Base-by-base conservation (phyloP, 2,888 invertebrate species). In the Caenorhabditis virilis region DNA sequence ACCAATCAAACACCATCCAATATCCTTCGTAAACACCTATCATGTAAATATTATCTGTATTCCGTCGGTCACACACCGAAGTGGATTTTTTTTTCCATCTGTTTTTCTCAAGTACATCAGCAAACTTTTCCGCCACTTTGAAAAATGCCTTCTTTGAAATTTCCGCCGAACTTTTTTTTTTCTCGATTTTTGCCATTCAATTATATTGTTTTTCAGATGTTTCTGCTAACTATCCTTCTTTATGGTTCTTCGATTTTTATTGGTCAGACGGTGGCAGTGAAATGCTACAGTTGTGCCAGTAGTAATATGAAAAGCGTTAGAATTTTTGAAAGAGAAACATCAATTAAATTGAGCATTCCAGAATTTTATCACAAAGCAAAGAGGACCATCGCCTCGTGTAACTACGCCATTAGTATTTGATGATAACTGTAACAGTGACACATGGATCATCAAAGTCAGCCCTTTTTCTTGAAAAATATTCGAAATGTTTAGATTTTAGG, bases 241-340 rank as follows among this genome's bases (percentile, higher is more conserved):
- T 6, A 25, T 13, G 25, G 16, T 3, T n/a, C 2, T 27, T 15
- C 1, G 15, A 36, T 47, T 47, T 49, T 50, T 26, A n/a, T n/a
- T n/a, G n/a, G n/a, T n/a, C n/a, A n/a, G 16, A 11, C 20, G 18
- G 18, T 20, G 9, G 38, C 59, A 80, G 79, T 62, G 20, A 78
- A 76, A 61, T 80, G 80, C 56, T 80, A 73, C 67, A 79, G 79
- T 50, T 80, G 80, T 55, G 80, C 80, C 25, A 78, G 77, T 11
- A 67, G 69, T 35, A 80, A 81, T 52, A 76, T 80, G 78, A 62
- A 75, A 52, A 50, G 63, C 46, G 79, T 79, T 41, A 36, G 16
- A 41, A 46, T 26, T 41, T 52, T 56, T 18, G 2, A 41, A n/a
- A 41, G 15, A 20, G 20, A 15, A 23, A 11, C n/a, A 45, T 20